Evolutionary conservation across 2,113 vertebrate genomes (phyloP).

Genomic region (Nannospalax galili): DNA sequence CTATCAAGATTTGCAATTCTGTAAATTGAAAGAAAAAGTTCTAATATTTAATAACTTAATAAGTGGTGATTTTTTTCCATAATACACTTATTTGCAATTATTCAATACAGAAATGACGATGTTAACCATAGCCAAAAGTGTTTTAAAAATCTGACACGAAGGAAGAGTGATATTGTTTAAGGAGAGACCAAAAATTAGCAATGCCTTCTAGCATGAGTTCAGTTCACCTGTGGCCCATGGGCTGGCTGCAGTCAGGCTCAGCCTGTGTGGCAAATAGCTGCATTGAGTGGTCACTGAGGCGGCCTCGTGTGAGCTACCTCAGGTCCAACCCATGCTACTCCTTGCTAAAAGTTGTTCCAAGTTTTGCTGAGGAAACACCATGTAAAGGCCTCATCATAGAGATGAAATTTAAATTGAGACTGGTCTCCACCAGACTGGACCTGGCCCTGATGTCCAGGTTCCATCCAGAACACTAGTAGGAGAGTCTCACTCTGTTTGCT

Average conservation of each 20-base stretch:
- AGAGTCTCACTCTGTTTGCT: not conserved
- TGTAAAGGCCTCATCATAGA: too few species aligned
- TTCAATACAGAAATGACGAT: not conserved
- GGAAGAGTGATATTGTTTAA: not conserved
- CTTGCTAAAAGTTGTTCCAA: too few species aligned
- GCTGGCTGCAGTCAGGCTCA: not conserved
- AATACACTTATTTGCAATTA: not conserved
- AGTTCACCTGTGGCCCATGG: not conserved
- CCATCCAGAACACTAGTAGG: rapidly evolving
- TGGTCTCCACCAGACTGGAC: too few species aligned
- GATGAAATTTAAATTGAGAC: too few species aligned
- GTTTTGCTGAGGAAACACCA: too few species aligned
- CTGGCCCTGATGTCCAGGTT: not conserved
- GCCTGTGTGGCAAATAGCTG: not conserved
- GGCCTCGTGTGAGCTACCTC: too few species aligned
- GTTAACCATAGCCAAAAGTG: not conserved
- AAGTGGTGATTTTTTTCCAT: not conserved
- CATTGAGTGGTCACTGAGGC: too few species aligned
- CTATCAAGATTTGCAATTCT: not conserved
- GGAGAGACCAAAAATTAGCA: not conserved
- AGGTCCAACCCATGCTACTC: too few species aligned
- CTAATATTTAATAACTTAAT: not conserved
- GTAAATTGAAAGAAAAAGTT: not conserved
- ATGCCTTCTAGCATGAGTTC: not conserved
- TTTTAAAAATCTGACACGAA: not conserved